A percentile compares a stretch with the other conserved stretches of the same genome.
These are phyloP conservation scores for Protonibea diacanthus DNA, from an alignment of 2,797 vertebrate genomes.

Conservation along the genomic window DNA sequence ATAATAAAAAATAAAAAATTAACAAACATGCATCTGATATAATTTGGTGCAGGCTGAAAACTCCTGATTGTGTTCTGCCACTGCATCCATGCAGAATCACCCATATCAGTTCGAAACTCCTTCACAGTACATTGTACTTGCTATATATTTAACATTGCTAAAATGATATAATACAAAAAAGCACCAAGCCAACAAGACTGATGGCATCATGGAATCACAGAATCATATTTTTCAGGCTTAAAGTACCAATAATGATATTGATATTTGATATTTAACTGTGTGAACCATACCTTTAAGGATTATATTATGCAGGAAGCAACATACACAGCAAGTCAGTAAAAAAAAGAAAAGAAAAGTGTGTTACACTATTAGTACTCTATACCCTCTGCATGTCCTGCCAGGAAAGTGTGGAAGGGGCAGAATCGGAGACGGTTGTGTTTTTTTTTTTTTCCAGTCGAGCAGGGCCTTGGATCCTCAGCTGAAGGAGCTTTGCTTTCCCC, in stretches of 20 bases:
- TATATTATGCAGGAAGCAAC: not conserved
- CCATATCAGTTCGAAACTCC: not conserved
- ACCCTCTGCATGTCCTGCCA: slow-evolving; percentile 9
- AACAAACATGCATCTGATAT: not conserved
- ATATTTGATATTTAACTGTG: not conserved
- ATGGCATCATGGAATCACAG: not conserved
- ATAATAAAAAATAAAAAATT: not conserved
- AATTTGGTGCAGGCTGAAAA: not conserved
- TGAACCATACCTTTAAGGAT: not conserved
- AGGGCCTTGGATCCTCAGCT: slow-evolving; percentile 64
- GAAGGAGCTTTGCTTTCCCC: slow-evolving; percentile 65
- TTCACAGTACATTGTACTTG: not conserved
- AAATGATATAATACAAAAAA: not conserved
- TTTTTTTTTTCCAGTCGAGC: slow-evolving; percentile 37
- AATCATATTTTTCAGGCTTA: no score
- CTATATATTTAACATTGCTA: not conserved
- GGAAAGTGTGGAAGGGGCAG: slow-evolving; percentile 64
- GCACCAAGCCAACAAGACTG: not conserved
- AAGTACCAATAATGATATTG: not conserved
- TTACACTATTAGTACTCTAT: slow-evolving; percentile 2
- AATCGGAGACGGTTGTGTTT: slow-evolving; percentile 59
- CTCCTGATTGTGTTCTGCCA: not conserved
- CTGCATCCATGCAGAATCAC: not conserved
- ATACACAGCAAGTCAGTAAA: slow-evolving; percentile 6
- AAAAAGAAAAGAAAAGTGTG: not conserved